Base-by-base conservation (phyloP, 2,113 vertebrate species). In the Boleophthalmus pectinirostris region DNA sequence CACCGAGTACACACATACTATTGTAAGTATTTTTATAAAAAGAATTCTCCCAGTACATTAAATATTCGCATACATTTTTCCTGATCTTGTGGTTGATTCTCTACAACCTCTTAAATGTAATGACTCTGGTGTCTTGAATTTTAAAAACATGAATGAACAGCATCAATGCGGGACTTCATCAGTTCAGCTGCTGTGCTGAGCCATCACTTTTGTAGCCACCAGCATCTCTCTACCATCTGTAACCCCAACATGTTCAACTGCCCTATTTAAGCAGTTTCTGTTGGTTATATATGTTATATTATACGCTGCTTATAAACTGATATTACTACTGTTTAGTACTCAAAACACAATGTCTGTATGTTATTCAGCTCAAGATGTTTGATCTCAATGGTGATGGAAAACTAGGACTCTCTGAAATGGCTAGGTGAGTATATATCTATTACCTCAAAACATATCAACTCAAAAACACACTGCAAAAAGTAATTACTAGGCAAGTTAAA, bases 381-480 rank as follows among this genome's bases (percentile, higher is more conserved):
- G 97, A 98, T 90, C 89, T 95, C 64, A 98, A 98, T 0, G 96
- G 96, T 0, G 97, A 98, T 0, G 97, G 97, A 33, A 98, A 99
- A 70, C 89, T 99, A 72, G 95, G 97, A 20, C 94, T 99, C 74
- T 98, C 97, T 0, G 97, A 99, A 90, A 98, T 98, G 97, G 96
- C 97, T 20, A 94, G 96, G 97, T 98, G 90, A 94, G 93, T 33
- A 47, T 72, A 47, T 72, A 24, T 24, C 13, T 23, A 25, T 3
- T 18, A 15, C 67, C 23, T 64, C 23, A 13, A 18, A 77, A 58
- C 0, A 8, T 71, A 47, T 69, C 2, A 45, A 66, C 11, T 58
- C 74, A 67, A 1, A 24, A 54, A 2, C 29, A 2, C 29, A 29
- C 29, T 29, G 4, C 29, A 29, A n/a, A n/a, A n/a, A n/a, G n/a